Evolutionary conservation across 2,113 vertebrate species (phyloP).

Genomic region (Sprattus sprattus): DNA sequence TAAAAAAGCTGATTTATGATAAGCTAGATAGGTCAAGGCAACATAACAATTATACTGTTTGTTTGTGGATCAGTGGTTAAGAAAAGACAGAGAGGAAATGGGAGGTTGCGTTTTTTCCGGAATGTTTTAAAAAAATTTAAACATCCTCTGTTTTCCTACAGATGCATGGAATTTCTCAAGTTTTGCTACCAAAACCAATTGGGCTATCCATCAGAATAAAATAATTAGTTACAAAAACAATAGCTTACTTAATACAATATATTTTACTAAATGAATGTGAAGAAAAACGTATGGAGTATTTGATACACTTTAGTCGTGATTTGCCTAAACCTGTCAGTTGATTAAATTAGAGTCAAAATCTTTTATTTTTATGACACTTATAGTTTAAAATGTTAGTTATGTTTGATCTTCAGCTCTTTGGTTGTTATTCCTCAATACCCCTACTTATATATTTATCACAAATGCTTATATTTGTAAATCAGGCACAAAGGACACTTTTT

Average conservation of each 20-base stretch:
- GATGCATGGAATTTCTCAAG: background rate
- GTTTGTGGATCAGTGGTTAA: background rate
- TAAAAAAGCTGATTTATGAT: background rate
- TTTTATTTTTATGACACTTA: slow-evolving; percentile 42
- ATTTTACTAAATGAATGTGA: slow-evolving; percentile 4
- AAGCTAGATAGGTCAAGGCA: slow-evolving; percentile 1
- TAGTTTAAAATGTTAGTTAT: slow-evolving; percentile 20
- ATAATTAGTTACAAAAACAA: slow-evolving; percentile 29
- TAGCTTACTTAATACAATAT: background rate
- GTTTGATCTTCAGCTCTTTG: slow-evolving; percentile 38
- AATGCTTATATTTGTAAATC: slow-evolving; percentile 54
- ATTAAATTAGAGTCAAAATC: slow-evolving; percentile 39
- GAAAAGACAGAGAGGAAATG: background rate
- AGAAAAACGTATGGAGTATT: slow-evolving; percentile 18
- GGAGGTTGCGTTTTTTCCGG: background rate
- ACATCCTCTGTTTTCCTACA: background rate
- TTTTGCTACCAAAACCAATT: background rate
- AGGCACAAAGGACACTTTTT: slow-evolving; percentile 30
- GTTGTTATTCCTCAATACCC: slow-evolving; percentile 51
- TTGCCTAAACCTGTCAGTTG: background rate
- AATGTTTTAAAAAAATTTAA: background rate
- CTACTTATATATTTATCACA: slow-evolving; percentile 54
- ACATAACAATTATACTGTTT: background rate
- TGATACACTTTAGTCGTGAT: background rate
- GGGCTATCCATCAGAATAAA: slow-evolving; percentile 4